Conservation (phyloP, 2,113 vertebrate genomes). For the Abramis brama region DNA sequence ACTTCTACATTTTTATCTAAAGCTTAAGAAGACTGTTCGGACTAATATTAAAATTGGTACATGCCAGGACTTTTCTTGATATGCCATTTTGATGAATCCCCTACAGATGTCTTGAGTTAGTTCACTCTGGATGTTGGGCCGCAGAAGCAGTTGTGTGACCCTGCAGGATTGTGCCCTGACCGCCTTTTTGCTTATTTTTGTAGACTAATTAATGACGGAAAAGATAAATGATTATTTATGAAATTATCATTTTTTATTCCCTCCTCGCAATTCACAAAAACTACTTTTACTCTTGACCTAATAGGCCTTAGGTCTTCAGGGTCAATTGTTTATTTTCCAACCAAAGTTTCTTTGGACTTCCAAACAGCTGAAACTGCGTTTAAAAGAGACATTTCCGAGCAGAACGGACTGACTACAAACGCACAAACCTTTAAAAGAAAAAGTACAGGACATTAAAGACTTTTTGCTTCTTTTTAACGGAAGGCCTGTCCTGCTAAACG, state of each 20-base stretch:
- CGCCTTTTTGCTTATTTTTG: not conserved
- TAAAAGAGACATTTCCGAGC: not conserved
- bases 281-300: not conserved
- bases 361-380: not conserved
- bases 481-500: slow-evolving; percentile 58
- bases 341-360: slow-evolving; percentile 19
- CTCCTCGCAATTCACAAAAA: not conserved
- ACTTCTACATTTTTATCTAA: slow-evolving; percentile 15
- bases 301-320: not conserved
- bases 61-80: not conserved
- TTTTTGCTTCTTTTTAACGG: slow-evolving; percentile 48
- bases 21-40: slow-evolving; percentile 11
- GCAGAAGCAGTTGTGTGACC: not conserved
- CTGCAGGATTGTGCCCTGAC: slow-evolving; percentile 12
- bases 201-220: not conserved
- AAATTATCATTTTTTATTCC: not conserved
- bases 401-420: not conserved
- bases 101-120: not conserved
- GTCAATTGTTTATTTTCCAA: slow-evolving; percentile 8
- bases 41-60: not conserved
- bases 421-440: slow-evolving; percentile 8
- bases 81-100: not conserved
- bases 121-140: slow-evolving; percentile 30
- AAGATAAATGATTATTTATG: not conserved
- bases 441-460: slow-evolving; percentile 42